Base-by-base conservation (phyloP, 2,113 vertebrate species). In the Hemicordylus capensis region DNA sequence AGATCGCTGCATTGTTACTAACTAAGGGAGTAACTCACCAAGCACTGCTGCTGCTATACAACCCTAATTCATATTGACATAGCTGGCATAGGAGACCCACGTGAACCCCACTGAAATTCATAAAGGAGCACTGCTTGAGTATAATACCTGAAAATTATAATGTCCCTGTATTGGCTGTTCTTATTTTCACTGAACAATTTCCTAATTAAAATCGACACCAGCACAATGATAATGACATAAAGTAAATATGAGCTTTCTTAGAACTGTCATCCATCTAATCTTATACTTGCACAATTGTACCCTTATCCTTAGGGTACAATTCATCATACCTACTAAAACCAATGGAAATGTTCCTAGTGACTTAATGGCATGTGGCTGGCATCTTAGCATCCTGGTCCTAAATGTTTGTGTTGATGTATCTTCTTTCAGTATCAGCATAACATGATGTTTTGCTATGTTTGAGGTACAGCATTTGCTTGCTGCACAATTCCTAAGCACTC, bases 11-110 rank as follows among this genome's bases (percentile, higher is more conserved):
- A 90, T 12, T 78, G 64, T 81, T 10, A 85, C 4, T 67, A 88
- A 78, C 26, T 84, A 91, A 73, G 44, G n/a, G 67, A 85, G 44
- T 85, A 85, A 85, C 84, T 80, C 67, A 85, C 59, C 75, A 37
- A 26, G 48, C 77, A 73, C 44, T 73, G 44, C 56, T 28, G 17
- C 56, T 80, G 42, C 66, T 37, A 44, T 63, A 77, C 44, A 79
- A 61, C 76, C 66, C 76, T 79, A 79, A 80, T 73, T 80, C 75
- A 61, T 59, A 48, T 14, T 42, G 76, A 72, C 56, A 72, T 24
- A 85, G 42, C 66, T 48, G 72, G 42, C 5, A 56, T 46, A 56
- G 54, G 67, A 73, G 67, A 34, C 34, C 31, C n/a, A 34, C 67
- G 80, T 26, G 37, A 72, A 63, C 39, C 9, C 20, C 31, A 79